A percentile compares a stretch with the other conserved stretches of the same genome.
Conservation (phyloP, 2,888 invertebrate genomes). For the Strigamia transsilvanica region DNA sequence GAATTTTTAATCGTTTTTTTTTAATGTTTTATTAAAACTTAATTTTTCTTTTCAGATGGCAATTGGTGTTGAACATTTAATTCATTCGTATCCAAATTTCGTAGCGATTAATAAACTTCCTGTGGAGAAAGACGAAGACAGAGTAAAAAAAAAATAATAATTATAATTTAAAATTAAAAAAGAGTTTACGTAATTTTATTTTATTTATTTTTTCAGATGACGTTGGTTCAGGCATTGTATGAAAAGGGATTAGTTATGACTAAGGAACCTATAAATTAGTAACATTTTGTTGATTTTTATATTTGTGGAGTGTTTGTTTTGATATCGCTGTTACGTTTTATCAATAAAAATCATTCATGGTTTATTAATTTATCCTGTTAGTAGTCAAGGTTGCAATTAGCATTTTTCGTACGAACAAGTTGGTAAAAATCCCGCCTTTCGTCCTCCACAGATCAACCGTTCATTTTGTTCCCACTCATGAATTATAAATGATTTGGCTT, state of each 20-base stretch:
- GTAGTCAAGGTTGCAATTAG: constrained; percentile 29
- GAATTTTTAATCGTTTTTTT: not conserved
- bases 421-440: constrained; percentile 26
- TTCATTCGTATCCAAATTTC: constrained; percentile 80
- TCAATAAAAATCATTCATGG: not conserved
- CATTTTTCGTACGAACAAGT: not conserved
- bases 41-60: constrained; percentile 66
- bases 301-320: not conserved
- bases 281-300: not conserved
- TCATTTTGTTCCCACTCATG: constrained; percentile 34
- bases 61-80: constrained; percentile 75
- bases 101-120: constrained; percentile 77
- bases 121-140: constrained; percentile 71
- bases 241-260: constrained; percentile 24
- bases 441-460: constrained; percentile 42
- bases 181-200: not conserved
- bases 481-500: constrained; percentile 36
- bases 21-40: not conserved
- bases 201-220: not conserved
- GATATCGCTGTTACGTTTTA: not conserved
- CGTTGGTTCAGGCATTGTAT: constrained; percentile 8
- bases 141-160: constrained; percentile 69
- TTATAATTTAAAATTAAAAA: not conserved
- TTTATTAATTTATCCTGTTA: not conserved
- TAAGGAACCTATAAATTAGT: not conserved